Evolutionary conservation across 1,140 invertebrate species (phyloP).

Genomic region (Telenomus remus): DNA sequence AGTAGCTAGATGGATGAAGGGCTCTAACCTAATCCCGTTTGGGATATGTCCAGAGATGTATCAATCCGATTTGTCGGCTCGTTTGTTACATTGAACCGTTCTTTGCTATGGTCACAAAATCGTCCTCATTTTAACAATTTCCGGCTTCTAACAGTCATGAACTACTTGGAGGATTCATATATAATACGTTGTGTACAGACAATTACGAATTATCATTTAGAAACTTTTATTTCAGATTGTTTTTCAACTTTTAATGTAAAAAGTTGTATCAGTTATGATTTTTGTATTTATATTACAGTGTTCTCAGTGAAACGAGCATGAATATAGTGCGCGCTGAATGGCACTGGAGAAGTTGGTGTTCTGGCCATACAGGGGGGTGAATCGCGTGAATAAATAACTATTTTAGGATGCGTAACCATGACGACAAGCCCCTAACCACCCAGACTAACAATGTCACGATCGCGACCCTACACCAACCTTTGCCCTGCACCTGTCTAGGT

Average conservation of each 20-base stretch:
- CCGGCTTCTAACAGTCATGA: too few species aligned
- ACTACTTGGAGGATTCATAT: too few species aligned
- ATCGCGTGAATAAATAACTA: slow-evolving; percentile 71
- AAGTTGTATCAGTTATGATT: neutral
- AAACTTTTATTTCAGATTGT: neutral
- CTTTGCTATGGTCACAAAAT: slow-evolving; percentile 7
- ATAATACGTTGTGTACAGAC: too few species aligned
- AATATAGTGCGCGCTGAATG: slow-evolving; percentile 26
- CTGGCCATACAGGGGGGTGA: slow-evolving; percentile 61
- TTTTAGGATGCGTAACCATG: slow-evolving; percentile 66
- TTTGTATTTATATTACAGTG: slow-evolving; percentile 10
- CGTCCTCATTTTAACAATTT: slow-evolving; percentile 12
- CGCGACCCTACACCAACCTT: slow-evolving; percentile 57
- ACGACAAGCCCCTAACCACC: slow-evolving; percentile 57
- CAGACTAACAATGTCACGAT: slow-evolving; percentile 63
- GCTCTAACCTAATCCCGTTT: slow-evolving; percentile 64
- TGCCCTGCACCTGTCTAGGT: slow-evolving; percentile 57
- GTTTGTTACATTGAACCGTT: slow-evolving; percentile 57
- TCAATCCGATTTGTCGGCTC: slow-evolving; percentile 71
- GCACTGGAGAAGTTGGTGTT: slow-evolving; percentile 41
- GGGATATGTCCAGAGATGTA: slow-evolving; percentile 62
- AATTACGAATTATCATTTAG: too few species aligned
- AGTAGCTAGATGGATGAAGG: slow-evolving; percentile 51
- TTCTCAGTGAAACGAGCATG: slow-evolving; percentile 12
- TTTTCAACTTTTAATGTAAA: too few species aligned